A percentile compares a stretch with the other conserved stretches of the same genome.
Conservation (phyloP, 2,113 vertebrate species). For the Callochromis pleurospilus region DNA sequence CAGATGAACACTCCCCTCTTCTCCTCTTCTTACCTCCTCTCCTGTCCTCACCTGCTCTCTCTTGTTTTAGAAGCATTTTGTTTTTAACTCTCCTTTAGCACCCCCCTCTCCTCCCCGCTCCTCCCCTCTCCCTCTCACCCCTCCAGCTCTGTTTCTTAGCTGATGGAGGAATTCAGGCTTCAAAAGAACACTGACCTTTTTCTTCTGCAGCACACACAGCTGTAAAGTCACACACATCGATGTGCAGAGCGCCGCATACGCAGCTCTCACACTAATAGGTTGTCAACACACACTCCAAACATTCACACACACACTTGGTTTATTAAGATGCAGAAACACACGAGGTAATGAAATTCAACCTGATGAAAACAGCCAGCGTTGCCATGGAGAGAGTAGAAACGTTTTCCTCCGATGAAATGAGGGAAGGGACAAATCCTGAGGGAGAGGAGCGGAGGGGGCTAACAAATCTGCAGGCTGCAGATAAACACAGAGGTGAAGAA, state of each 20-base stretch:
- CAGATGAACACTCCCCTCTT: neutral
- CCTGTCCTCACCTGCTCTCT: neutral
- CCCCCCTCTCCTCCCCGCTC: neutral
- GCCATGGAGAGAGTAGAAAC: conserved; percentile 16
- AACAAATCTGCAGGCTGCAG: conserved; percentile 32
- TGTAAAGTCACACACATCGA: neutral
- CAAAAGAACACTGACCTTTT: conserved; percentile 34
- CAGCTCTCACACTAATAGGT: neutral
- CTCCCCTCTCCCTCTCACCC: neutral
- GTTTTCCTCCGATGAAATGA: conserved; percentile 20
- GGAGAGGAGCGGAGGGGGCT: neutral
- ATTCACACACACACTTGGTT: neutral
- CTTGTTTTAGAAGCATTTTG: neutral
- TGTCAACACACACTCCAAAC: neutral
- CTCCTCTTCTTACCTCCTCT: neutral
- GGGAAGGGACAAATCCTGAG: conserved; percentile 22
- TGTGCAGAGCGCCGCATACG: neutral
- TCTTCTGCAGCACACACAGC: conserved; percentile 3
- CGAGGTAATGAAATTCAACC: conserved; percentile 22
- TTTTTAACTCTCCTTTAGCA: neutral
- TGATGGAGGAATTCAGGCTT: conserved; percentile 27
- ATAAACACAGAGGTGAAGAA: conserved; percentile 41
- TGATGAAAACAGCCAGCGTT: conserved; percentile 29
- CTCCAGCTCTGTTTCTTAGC: neutral
- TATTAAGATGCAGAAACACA: conserved; percentile 16